These are phyloP conservation scores for Hystrix brachyura DNA, from an alignment of 2,113 vertebrate genomes.

Conservation along the genomic window DNA sequence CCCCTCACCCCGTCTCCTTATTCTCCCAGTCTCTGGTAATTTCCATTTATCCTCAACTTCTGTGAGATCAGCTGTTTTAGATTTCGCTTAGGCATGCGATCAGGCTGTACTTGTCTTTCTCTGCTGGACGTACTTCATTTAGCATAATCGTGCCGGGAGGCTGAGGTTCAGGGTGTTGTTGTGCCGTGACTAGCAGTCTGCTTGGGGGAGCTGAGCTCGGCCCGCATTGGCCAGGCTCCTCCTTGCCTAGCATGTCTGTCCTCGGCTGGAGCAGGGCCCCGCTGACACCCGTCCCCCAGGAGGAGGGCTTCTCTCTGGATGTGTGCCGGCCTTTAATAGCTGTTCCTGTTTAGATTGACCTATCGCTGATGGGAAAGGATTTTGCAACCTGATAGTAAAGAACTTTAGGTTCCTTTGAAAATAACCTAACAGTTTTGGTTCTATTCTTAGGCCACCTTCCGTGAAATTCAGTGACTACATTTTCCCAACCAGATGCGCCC, in stretches of 20 bases:
- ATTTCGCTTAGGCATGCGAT: background rate
- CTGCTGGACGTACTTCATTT: background rate
- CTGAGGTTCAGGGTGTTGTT: background rate
- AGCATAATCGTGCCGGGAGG: background rate
- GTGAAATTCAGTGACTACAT: background rate
- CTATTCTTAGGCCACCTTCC: constrained; percentile 2
- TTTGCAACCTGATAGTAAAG: constrained; percentile 13
- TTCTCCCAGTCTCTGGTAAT: background rate
- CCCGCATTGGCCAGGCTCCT: rapidly evolving
- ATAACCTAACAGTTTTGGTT: background rate
- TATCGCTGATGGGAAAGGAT: background rate
- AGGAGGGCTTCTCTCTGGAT: background rate
- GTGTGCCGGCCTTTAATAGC: background rate
- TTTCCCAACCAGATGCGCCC: background rate
- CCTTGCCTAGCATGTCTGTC: rapidly evolving
- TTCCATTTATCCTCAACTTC: background rate
- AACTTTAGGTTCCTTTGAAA: constrained; percentile 21
- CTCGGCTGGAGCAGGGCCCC: background rate
- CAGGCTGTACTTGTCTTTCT: no score
- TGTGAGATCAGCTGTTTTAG: background rate
- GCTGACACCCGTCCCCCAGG: background rate
- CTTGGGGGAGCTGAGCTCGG: background rate
- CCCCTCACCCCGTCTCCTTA: no score
- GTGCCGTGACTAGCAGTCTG: background rate
- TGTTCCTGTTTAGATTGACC: background rate